These are phyloP conservation scores for Ganaspis brasiliensis DNA, from an alignment of 2,888 invertebrate genomes.

Conservation along the genomic window DNA sequence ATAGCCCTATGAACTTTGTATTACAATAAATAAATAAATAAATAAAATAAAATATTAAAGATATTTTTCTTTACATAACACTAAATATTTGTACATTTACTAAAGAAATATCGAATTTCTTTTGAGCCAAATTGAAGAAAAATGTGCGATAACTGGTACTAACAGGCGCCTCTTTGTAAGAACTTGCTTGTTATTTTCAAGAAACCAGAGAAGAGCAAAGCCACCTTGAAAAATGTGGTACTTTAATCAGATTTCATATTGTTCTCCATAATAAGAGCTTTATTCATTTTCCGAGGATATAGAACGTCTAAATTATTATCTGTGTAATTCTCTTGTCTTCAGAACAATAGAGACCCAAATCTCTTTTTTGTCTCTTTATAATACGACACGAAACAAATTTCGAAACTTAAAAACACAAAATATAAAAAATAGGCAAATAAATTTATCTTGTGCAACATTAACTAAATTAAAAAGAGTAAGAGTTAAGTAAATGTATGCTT, in stretches of 20 bases:
- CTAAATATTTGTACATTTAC: background rate
- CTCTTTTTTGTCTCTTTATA: background rate
- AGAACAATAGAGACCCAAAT: conserved; percentile 24
- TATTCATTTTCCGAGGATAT: conserved; percentile 21
- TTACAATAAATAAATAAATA: no score
- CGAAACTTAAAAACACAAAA: background rate
- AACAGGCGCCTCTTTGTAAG: background rate
- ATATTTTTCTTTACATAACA: background rate
- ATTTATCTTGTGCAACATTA: background rate
- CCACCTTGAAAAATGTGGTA: conserved; percentile 20
- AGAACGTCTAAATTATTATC: conserved; percentile 5
- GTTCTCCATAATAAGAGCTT: conserved; percentile 30
- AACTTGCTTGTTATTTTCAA: conserved; percentile 23
- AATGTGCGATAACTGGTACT: background rate
- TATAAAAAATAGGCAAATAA: background rate
- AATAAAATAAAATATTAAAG: no score
- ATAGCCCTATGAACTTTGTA: no score
- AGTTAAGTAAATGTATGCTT: no score
- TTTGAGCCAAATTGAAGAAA: background rate
- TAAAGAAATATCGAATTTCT: background rate
- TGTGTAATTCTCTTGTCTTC: background rate
- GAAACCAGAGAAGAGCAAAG: conserved; percentile 26
- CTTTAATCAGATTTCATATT: conserved; percentile 22
- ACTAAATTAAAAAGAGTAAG: no score
- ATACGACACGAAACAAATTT: conserved; percentile 18